Evolutionary conservation across 1,140 invertebrate species (phyloP).

Genomic region (Paralvinella palmiformis): DNA sequence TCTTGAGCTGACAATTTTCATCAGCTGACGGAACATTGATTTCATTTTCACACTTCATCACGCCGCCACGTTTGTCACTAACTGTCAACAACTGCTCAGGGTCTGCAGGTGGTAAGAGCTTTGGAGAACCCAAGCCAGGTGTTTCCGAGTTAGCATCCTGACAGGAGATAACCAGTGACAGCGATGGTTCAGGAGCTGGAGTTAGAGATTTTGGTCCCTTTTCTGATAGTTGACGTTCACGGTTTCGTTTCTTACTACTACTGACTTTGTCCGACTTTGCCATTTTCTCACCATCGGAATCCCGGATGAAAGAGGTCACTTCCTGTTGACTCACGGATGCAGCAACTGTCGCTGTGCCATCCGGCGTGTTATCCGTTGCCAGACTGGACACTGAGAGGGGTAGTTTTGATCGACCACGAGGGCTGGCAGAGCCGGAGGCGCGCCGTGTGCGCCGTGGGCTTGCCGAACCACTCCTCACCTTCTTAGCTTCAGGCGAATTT

Average conservation of each 20-base stretch:
- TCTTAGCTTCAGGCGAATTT: not conserved
- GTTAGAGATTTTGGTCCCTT: not conserved
- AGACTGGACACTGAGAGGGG: not conserved
- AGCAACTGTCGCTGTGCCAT: not conserved
- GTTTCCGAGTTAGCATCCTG: not conserved
- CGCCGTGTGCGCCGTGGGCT: not conserved
- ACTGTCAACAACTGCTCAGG: not conserved
- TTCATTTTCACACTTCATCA: too few relatives aligned
- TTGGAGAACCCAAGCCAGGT: not conserved
- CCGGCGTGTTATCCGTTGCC: not conserved
- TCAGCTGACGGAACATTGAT: too few relatives aligned
- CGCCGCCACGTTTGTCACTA: not conserved
- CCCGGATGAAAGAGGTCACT: too few relatives aligned
- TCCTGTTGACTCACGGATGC: not conserved
- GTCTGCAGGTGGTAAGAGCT: not conserved
- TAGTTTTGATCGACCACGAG: not conserved
- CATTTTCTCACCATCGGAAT: too few relatives aligned
- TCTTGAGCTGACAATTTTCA: too few relatives aligned
- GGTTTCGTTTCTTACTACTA: not conserved
- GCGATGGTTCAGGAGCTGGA: not conserved
- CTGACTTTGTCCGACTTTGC: too few relatives aligned
- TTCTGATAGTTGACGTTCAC: too few relatives aligned
- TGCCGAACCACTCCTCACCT: not conserved
- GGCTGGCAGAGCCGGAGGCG: not conserved
- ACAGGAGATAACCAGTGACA: slow-evolving; percentile 1